A percentile compares a stretch with the other conserved stretches of the same genome.
These are phyloP conservation scores for Tauraco erythrolophus DNA, from an alignment of 2,113 vertebrate genomes.

Conservation along the genomic window DNA sequence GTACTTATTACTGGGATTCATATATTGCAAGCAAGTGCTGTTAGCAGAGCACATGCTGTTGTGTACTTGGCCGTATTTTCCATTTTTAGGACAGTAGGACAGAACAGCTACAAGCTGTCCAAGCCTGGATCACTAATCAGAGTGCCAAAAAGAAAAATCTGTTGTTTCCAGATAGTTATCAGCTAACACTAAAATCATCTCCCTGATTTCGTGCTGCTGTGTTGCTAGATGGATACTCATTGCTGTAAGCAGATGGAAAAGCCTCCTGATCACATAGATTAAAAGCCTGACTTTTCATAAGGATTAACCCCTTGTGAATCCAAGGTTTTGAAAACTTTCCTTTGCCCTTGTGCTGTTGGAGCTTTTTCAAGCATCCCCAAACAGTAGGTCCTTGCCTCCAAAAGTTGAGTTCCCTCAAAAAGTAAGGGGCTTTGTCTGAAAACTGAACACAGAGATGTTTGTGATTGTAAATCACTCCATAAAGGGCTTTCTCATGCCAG, in stretches of 20 bases:
- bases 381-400: neutral
- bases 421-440: neutral
- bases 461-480: neutral
- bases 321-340: neutral
- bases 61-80: neutral
- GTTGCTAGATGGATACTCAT: constrained; percentile 35
- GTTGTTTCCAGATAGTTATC: constrained; percentile 80
- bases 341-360: neutral
- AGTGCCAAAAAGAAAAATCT: constrained; percentile 77
- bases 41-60: neutral
- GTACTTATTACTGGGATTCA: neutral
- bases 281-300: neutral
- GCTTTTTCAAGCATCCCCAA: neutral
- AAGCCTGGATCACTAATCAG: constrained; percentile 36
- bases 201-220: constrained; percentile 76
- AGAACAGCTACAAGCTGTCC: neutral
- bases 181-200: neutral
- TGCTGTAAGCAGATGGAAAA: neutral
- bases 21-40: neutral
- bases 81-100: neutral
- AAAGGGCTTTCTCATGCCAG: neutral
- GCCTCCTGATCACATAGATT: neutral
- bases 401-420: constrained; percentile 15
- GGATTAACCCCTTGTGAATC: neutral
- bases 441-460: neutral